Evolutionary conservation across 2,888 invertebrate genomes (phyloP), one percentile per base, ranked within the genome.

Genomic region (Tetheella fluctuosa): DNA sequence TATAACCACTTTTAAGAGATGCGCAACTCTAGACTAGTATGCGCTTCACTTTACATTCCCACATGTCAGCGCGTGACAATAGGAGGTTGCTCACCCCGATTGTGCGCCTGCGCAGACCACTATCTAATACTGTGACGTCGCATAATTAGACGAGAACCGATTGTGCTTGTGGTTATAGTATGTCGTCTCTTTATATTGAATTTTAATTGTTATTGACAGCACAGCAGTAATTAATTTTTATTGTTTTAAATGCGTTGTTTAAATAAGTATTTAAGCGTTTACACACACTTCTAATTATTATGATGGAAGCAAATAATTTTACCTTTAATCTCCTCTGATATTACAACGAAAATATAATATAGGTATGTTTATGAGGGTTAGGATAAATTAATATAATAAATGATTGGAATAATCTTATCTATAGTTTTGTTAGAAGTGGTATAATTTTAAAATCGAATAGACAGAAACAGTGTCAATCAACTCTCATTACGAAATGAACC

Each of bases 1-100:
- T 39, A 23, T 10, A 25, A 39, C 39, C 37, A 64, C 57, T 64
- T 63, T 61, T 59, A 59, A 17, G 59, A 57, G 39, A 52, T 37
- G 37, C 62, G 52, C 52, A 65, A 63, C 73, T 74, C 69, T 69
- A 73, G 71, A 17, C 42, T 77, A 70, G 71, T 77, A 77, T 77
- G 76, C 76, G 71, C 80, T 76, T 74, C 78, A 71, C 76, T 80
- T 79, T 79, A 82, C 78, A 83, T 86, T 88, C 87, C 77, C 88
- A 87, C 86, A 85, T 83, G 80, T 81, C 81, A 80, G 75, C 76
- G 69, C 67, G 71, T 79, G 85, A 90, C 89, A 89, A 89, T 88
- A 80, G 84, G 84, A 90, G 91, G 91, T 92, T 90, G 89, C 83
- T 92, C 84, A 91, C 91, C 92, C 86, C 74, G 56, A 81, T 81